Conservation (phyloP, 1,140 invertebrate species). For the Melitaea cinxia region DNA sequence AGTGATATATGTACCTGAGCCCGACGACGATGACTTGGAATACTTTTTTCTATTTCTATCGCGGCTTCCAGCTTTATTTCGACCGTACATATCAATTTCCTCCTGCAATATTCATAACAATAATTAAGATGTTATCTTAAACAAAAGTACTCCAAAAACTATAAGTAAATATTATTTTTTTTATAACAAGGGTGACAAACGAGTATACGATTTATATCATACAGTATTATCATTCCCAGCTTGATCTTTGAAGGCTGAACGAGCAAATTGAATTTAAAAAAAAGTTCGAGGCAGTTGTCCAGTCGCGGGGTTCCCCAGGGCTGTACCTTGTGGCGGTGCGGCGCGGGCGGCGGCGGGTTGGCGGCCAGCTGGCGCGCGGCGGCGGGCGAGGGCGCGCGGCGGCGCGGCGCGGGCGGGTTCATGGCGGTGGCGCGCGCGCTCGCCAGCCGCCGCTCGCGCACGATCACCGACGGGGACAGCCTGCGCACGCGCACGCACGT, state of each 20-base stretch:
- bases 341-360: conserved; percentile 79
- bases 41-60: conserved; percentile 75
- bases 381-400: conserved; percentile 73
- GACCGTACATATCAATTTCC: conserved; percentile 73
- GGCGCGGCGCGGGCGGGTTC: conserved; percentile 86
- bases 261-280: too few species aligned
- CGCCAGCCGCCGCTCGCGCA: conserved; percentile 83
- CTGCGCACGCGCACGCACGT: conserved; percentile 37
- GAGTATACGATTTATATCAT: too few species aligned
- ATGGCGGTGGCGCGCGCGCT: conserved; percentile 84
- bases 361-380: conserved; percentile 76
- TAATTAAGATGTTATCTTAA: background rate
- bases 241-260: too few species aligned
- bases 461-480: conserved; percentile 83
- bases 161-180: too few species aligned
- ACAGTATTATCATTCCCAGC: too few species aligned
- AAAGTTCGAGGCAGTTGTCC: too few species aligned
- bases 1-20: conserved; percentile 72
- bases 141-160: too few species aligned
- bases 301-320: too few species aligned
- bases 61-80: conserved; percentile 64
- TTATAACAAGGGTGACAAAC: too few species aligned
- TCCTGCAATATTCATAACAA: conserved; percentile 46
- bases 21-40: conserved; percentile 79
- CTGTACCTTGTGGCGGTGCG: conserved; percentile 61